These are phyloP conservation scores for Tinamus guttatus DNA, from an alignment of 2,113 vertebrate species.

Conservation along the genomic window DNA sequence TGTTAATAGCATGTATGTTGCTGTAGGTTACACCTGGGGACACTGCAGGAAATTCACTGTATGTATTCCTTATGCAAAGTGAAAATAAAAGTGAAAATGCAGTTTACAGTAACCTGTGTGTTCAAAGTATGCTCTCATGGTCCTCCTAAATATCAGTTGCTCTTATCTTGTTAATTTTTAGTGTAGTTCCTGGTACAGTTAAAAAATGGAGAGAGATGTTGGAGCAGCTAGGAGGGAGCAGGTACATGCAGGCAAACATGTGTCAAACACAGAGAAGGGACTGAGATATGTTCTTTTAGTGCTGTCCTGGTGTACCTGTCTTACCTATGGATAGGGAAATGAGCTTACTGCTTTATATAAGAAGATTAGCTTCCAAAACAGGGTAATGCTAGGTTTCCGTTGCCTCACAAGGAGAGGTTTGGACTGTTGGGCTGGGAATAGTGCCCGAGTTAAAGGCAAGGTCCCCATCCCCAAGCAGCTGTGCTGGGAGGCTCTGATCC, in stretches of 20 bases:
- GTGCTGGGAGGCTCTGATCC: constrained; percentile 20
- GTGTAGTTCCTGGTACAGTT: neutral
- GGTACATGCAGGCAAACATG: neutral
- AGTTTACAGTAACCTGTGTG: neutral
- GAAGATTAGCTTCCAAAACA: constrained; percentile 45
- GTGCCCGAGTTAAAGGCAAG: neutral
- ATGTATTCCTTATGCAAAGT: neutral
- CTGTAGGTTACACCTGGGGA: accelerated
- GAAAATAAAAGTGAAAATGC: neutral
- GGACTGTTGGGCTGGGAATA: constrained; percentile 39
- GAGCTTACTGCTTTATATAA: constrained; percentile 7
- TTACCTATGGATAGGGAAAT: neutral
- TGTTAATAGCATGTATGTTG: too few species aligned
- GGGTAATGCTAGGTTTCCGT: constrained; percentile 1
- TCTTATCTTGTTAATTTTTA: neutral
- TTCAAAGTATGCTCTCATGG: neutral
- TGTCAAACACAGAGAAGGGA: neutral
- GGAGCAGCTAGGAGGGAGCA: neutral
- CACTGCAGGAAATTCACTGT: accelerated
- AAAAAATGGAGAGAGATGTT: neutral
- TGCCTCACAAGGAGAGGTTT: constrained; percentile 41
- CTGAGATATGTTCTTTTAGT: neutral
- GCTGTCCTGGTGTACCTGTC: neutral
- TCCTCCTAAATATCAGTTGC: neutral
- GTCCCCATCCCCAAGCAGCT: constrained; percentile 19